Conservation (phyloP, 1,140 invertebrate species). For the Lineus longissimus region DNA sequence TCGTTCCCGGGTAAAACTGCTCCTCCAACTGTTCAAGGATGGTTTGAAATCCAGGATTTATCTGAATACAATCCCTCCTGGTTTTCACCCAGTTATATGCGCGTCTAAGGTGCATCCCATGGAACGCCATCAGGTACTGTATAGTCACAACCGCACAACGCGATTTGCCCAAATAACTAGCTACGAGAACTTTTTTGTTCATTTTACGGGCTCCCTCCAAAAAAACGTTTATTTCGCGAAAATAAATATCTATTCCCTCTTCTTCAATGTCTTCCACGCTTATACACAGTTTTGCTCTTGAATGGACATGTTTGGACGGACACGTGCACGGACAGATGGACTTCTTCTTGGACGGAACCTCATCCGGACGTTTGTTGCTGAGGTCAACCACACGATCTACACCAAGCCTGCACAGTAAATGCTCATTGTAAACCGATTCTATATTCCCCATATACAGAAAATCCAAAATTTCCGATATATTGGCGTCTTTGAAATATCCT, state of each 20-base stretch:
- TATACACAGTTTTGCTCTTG: constrained; percentile 39
- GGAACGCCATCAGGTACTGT: constrained; percentile 43
- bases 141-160: constrained; percentile 37
- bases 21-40: constrained; percentile 6
- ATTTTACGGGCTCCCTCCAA: constrained; percentile 36
- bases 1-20: neutral
- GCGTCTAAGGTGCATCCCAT: constrained; percentile 29
- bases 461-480: constrained; percentile 32
- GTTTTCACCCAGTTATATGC: constrained; percentile 36
- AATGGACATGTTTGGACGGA: constrained; percentile 30
- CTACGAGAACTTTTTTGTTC: constrained; percentile 34
- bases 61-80: constrained; percentile 26
- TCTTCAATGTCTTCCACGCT: constrained; percentile 36
- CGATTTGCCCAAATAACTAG: constrained; percentile 41
- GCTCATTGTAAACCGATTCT: constrained; percentile 39
- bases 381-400: constrained; percentile 43
- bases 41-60: constrained; percentile 7
- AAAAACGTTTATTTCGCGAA: constrained; percentile 42
- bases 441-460: constrained; percentile 41
- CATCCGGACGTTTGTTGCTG: constrained; percentile 29
- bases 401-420: constrained; percentile 35
- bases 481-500: constrained; percentile 13
- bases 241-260: constrained; percentile 41
- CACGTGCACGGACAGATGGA: constrained; percentile 40
- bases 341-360: constrained; percentile 32